phyloP scores from a whole-genome alignment of 2,797 vertebrate species.

The Amblyraja radiata region DNA sequence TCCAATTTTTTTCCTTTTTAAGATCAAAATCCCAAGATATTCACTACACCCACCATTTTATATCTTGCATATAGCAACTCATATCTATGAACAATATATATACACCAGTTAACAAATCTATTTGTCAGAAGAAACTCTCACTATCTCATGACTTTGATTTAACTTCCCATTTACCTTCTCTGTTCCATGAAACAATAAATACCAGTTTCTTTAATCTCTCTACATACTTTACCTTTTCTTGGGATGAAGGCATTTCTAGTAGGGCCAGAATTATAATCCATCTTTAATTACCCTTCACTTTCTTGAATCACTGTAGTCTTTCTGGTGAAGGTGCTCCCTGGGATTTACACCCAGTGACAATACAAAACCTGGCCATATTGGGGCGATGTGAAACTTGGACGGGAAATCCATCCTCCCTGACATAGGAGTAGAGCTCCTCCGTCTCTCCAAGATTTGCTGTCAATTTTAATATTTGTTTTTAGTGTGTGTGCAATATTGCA shows the following conservation, averaged over 20 bases:
- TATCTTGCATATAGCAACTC: neutral
- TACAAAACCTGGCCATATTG: no score
- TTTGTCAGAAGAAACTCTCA: neutral
- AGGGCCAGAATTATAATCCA: no score
- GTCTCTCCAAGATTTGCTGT: neutral
- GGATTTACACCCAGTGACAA: no score
- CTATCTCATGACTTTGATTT: neutral
- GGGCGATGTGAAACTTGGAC: no score
- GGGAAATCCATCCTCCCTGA: neutral
- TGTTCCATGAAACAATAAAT: neutral
- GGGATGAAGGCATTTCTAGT: no score
- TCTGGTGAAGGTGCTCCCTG: no score
- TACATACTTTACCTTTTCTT: no score
- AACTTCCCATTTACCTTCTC: neutral
- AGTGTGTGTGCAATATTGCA: neutral
- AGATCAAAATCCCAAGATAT: neutral
- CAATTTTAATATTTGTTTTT: neutral
- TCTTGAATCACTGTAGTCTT: no score
- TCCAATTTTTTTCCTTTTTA: neutral
- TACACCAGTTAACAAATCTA: neutral
- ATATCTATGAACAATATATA: neutral
- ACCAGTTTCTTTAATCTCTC: neutral
- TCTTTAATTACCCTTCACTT: no score
- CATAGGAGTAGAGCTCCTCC: neutral
- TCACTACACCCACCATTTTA: neutral